phyloP scores from a whole-genome alignment of 2,113 vertebrate genomes.

The Myotis brandtii region DNA sequence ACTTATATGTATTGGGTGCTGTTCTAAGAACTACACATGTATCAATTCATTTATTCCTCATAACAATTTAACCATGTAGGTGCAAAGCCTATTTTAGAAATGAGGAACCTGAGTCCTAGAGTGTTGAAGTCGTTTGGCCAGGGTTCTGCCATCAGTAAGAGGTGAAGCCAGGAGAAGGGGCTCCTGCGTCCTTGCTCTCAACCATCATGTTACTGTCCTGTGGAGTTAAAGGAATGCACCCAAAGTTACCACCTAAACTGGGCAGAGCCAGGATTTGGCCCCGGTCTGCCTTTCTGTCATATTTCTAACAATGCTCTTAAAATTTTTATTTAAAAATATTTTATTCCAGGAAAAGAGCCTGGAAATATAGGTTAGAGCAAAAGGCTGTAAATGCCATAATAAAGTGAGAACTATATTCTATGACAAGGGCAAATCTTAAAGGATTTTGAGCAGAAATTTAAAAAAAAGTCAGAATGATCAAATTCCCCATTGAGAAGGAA shows the following conservation, averaged over 20 bases:
- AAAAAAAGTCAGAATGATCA: neutral
- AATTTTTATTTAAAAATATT: neutral
- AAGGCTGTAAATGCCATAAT: neutral
- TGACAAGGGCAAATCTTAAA: neutral
- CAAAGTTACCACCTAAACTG: neutral
- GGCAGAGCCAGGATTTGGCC: neutral
- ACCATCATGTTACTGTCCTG: neutral
- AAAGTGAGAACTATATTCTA: neutral
- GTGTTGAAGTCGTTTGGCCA: neutral
- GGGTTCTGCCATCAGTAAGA: neutral
- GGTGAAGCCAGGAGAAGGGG: neutral
- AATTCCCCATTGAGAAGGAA: neutral
- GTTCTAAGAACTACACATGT: neutral
- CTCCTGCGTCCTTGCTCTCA: neutral
- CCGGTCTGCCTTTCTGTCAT: neutral
- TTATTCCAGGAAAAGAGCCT: neutral
- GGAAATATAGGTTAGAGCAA: neutral
- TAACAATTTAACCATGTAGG: neutral
- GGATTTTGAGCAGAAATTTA: neutral
- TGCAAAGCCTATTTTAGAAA: neutral
- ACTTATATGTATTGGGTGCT: neutral
- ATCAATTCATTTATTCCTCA: constrained; percentile 11
- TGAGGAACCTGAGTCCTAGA: neutral
- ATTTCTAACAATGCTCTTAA: neutral
- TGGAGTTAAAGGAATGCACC: neutral